These are phyloP conservation scores for Alsophila aescularia DNA, from an alignment of 2,888 invertebrate species.

Conservation along the genomic window DNA sequence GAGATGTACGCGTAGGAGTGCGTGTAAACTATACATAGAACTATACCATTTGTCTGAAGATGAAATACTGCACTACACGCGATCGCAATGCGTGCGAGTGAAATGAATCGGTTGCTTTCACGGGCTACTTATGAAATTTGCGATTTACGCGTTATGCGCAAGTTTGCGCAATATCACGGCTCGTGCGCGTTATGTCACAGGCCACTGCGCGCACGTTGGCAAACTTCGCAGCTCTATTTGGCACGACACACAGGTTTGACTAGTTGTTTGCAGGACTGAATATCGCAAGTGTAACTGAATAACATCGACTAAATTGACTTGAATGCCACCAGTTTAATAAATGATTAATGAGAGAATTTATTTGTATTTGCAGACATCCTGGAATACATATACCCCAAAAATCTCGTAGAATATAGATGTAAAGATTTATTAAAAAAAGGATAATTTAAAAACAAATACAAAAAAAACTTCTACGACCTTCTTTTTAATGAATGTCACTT, in stretches of 20 bases:
- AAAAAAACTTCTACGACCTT: too few relatives aligned
- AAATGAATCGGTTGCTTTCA: slow-evolving; percentile 75
- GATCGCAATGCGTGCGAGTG: slow-evolving; percentile 51
- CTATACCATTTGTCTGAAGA: not conserved
- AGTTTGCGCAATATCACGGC: slow-evolving; percentile 47
- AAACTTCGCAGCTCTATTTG: slow-evolving; percentile 11
- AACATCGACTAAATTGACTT: too few relatives aligned
- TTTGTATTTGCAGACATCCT: too few relatives aligned
- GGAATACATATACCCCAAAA: too few relatives aligned
- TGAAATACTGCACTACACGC: slow-evolving; percentile 2
- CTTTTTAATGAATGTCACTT: too few relatives aligned
- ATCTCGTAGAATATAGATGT: too few relatives aligned
- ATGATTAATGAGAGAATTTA: too few relatives aligned
- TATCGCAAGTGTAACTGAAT: not conserved
- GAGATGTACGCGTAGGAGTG: too few relatives aligned
- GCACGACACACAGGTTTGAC: not conserved
- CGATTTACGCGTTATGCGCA: slow-evolving; percentile 66
- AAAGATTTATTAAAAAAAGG: too few relatives aligned
- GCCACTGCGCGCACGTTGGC: slow-evolving; percentile 39
- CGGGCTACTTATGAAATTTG: slow-evolving; percentile 77
- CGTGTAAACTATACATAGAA: too few relatives aligned
- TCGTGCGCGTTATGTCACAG: slow-evolving; percentile 46
- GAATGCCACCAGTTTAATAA: too few relatives aligned
- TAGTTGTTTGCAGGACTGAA: not conserved
- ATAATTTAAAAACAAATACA: too few relatives aligned